Percentiles rank a stretch among this genome's conserved stretches.
phyloP scores from a whole-genome alignment of 2,113 vertebrate genomes.

The Nymphicus hollandicus region DNA sequence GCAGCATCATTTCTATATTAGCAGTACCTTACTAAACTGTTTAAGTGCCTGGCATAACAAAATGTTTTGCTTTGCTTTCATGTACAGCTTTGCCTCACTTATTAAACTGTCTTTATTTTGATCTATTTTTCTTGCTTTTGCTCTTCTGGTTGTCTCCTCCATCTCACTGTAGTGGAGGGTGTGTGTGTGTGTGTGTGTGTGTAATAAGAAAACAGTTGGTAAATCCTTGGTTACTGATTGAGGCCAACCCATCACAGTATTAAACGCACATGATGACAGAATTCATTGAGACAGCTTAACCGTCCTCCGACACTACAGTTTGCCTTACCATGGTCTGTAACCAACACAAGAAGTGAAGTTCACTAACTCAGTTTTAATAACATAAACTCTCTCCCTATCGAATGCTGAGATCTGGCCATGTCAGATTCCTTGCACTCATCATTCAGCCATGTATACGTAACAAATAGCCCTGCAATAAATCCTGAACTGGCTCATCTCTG shows the following conservation, averaged over 20 bases:
- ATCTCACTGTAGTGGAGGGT: rapidly evolving
- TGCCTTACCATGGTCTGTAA: neutral
- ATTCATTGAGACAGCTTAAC: neutral
- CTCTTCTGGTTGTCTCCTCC: neutral
- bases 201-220: neutral
- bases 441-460: rapidly evolving
- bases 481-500: neutral
- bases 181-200: rapidly evolving
- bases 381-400: neutral
- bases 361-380: neutral
- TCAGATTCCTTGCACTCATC: neutral
- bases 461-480: neutral
- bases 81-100: neutral
- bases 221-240: neutral
- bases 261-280: neutral
- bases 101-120: neutral
- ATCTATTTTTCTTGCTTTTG: neutral
- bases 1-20: neutral
- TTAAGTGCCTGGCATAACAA: neutral
- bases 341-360: neutral
- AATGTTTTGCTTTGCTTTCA: neutral
- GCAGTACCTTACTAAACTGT: neutral
- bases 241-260: neutral
- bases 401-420: neutral
- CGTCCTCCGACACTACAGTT: neutral